Percentiles rank a stretch among this genome's conserved stretches.
Conservation (phyloP, 2,888 invertebrate species). For the Apocheima hispidaria region DNA sequence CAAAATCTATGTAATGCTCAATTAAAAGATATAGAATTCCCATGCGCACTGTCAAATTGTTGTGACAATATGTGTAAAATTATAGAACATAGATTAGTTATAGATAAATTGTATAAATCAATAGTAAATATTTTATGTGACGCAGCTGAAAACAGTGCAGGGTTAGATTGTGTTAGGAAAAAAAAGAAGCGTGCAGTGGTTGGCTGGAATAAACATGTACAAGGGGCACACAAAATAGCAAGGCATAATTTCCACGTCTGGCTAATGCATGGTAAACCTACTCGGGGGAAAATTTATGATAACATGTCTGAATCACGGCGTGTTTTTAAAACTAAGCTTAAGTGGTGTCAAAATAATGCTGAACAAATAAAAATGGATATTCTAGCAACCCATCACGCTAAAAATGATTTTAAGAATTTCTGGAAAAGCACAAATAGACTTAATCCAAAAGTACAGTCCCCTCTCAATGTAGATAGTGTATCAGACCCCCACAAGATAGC, state of each 20-base stretch:
- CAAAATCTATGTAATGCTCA: not conserved
- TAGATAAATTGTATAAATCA: not conserved
- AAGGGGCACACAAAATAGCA: not conserved
- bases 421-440: not conserved
- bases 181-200: not conserved
- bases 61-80: not conserved
- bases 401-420: not conserved
- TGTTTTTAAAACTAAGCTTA: not conserved
- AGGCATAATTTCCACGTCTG: not conserved
- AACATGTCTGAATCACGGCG: not conserved
- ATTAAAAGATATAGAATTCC: not conserved
- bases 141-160: not conserved
- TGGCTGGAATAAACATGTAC: constrained; percentile 6
- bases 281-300: not conserved
- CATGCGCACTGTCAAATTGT: not conserved
- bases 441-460: not conserved
- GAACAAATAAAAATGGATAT: no score
- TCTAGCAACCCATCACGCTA: not conserved
- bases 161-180: not conserved
- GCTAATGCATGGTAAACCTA: not conserved
- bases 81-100: not conserved
- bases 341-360: constrained; percentile 7
- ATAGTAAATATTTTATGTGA: constrained; percentile 5
- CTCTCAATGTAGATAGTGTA: not conserved
- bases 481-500: not conserved